A percentile compares a stretch with the other conserved stretches of the same genome.
Evolutionary conservation across 2,888 invertebrate genomes (phyloP).

Genomic region (Caenorhabditis sp.): DNA sequence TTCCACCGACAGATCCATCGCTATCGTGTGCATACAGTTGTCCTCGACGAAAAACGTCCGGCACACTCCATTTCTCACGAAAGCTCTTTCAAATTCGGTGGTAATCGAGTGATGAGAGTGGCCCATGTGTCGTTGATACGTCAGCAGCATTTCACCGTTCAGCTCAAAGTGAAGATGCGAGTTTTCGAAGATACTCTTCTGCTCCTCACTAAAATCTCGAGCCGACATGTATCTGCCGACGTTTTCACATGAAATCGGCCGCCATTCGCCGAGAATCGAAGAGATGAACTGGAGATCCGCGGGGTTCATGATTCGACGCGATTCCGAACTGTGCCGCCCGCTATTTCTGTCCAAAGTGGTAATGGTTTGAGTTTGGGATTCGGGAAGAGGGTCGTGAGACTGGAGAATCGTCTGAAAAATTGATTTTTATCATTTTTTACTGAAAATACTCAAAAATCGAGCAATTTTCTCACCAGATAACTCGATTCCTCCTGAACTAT

Average conservation of each 20-base stretch:
- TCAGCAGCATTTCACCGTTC: background rate
- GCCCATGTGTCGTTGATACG: background rate
- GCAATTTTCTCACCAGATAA: too few species aligned
- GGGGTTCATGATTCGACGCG: background rate
- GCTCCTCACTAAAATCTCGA: background rate
- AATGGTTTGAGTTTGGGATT: too few species aligned
- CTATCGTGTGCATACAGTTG: constrained; percentile 1
- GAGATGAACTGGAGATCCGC: background rate
- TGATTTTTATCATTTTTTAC: background rate
- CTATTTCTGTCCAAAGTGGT: background rate
- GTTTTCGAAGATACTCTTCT: background rate
- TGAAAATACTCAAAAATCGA: too few species aligned
- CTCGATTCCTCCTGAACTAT: background rate
- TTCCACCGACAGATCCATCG: background rate
- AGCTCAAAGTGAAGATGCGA: background rate
- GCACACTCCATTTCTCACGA: background rate
- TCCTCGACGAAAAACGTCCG: constrained; percentile 5
- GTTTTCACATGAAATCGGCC: background rate
- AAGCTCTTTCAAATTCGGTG: background rate
- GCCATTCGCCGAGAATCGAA: constrained; percentile 2
- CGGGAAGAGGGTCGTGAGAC: background rate
- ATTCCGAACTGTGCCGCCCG: background rate
- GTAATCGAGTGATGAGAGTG: background rate
- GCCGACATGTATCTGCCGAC: background rate
- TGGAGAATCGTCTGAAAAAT: background rate